Evolutionary conservation across 2,888 invertebrate species (phyloP).

Genomic region (Cylloceria caligata): DNA sequence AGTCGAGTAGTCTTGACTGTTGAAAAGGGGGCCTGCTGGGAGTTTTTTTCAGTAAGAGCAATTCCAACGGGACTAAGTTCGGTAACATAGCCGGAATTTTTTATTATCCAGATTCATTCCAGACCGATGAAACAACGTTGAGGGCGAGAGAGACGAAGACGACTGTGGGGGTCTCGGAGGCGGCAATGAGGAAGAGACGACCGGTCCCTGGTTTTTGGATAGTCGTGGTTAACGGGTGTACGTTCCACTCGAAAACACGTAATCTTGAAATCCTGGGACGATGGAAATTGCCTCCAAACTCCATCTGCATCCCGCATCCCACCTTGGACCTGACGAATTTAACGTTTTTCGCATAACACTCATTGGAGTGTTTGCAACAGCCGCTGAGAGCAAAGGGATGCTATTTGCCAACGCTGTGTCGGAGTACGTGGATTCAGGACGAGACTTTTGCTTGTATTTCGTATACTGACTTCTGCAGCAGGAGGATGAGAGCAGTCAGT

Average conservation of each 20-base stretch:
- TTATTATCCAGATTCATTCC: slow-evolving; percentile 54
- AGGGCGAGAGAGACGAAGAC: slow-evolving; percentile 41
- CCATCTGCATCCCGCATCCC: slow-evolving; percentile 52
- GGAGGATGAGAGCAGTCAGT: slow-evolving; percentile 35
- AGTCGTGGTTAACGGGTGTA: slow-evolving; percentile 32
- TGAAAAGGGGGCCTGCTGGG: slow-evolving; percentile 50
- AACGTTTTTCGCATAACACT: slow-evolving; percentile 27
- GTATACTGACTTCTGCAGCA: background rate
- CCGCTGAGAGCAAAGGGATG: background rate
- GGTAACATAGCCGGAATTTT: slow-evolving; percentile 47
- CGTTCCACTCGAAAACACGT: slow-evolving; percentile 60
- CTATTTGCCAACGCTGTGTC: slow-evolving; percentile 13
- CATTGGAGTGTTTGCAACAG: slow-evolving; percentile 23
- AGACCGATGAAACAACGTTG: slow-evolving; percentile 60
- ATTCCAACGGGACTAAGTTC: slow-evolving; percentile 62
- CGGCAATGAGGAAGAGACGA: slow-evolving; percentile 62
- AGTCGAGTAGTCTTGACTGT: slow-evolving; percentile 28
- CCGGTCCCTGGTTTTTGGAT: slow-evolving; percentile 46
- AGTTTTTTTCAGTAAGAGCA: slow-evolving; percentile 38
- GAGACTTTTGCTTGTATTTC: background rate
- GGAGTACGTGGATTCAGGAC: slow-evolving; percentile 29
- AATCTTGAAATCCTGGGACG: slow-evolving; percentile 61
- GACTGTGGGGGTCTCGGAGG: background rate
- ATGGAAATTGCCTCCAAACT: slow-evolving; percentile 52
- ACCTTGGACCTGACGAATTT: slow-evolving; percentile 25